These are phyloP conservation scores for Syngnathus typhle DNA, from an alignment of 2,113 vertebrate species.

Conservation along the genomic window DNA sequence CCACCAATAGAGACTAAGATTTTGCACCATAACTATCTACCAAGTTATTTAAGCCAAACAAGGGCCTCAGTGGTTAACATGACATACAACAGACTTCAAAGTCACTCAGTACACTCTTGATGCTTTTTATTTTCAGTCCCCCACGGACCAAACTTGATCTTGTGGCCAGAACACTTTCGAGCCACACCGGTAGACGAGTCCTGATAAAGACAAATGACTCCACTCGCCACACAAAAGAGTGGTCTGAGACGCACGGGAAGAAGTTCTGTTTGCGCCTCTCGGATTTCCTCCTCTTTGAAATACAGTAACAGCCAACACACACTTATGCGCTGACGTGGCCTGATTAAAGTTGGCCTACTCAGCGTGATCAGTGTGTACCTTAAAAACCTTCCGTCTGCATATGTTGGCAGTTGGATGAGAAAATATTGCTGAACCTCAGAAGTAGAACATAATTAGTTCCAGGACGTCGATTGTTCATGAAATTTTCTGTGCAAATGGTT, in stretches of 20 bases:
- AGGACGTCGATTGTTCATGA: not conserved
- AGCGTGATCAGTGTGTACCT: not conserved
- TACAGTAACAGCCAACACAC: conserved; percentile 35
- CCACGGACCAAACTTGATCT: conserved; percentile 19
- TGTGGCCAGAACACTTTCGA: conserved; percentile 1
- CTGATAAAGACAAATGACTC: conserved; percentile 9
- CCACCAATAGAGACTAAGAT: not conserved
- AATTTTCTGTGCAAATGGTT: not conserved
- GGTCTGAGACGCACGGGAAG: conserved; percentile 18
- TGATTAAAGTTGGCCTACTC: not conserved
- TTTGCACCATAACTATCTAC: not conserved
- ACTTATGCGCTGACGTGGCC: conserved; percentile 30
- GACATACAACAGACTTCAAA: not conserved
- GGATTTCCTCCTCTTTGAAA: conserved; percentile 46
- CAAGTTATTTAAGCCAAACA: not conserved
- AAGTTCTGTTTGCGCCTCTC: conserved; percentile 32
- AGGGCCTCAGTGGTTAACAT: not conserved
- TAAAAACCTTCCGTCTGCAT: not conserved
- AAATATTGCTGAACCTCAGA: not conserved
- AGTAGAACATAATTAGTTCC: not conserved
- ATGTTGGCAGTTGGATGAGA: not conserved
- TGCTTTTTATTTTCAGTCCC: not conserved
- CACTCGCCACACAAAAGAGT: conserved; percentile 9
- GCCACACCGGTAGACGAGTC: not conserved
- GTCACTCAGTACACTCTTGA: not conserved